These are phyloP conservation scores for Saccostrea echinata DNA, from an alignment of 1,140 invertebrate genomes.

Conservation along the genomic window DNA sequence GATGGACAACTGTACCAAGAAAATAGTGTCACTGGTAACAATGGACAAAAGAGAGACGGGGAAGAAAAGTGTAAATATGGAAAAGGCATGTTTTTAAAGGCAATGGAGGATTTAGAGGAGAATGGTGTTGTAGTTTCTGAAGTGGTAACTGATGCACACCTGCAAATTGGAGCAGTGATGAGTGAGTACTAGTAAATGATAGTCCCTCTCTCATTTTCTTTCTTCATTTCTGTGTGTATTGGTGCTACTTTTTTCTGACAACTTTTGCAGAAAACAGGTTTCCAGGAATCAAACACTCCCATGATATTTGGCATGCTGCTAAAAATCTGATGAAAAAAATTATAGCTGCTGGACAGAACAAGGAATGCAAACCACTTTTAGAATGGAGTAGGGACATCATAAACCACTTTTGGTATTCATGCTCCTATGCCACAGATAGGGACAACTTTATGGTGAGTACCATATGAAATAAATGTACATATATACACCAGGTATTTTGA, in stretches of 20 bases:
- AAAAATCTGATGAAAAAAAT: constrained; percentile 56
- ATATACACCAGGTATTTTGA: no score
- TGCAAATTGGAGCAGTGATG: constrained; percentile 40
- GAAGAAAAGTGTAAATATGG: constrained; percentile 34
- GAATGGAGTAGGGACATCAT: constrained; percentile 48
- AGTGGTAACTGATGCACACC: constrained; percentile 39
- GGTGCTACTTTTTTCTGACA: neutral
- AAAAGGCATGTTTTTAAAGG: constrained; percentile 47
- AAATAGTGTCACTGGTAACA: neutral
- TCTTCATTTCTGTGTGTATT: neutral
- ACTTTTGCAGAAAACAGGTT: constrained; percentile 46
- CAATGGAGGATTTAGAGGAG: neutral
- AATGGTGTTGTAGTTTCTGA: neutral
- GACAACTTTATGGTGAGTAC: constrained; percentile 7
- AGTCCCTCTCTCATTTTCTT: neutral
- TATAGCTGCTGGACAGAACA: constrained; percentile 26
- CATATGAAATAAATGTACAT: no score
- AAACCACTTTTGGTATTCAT: constrained; percentile 51
- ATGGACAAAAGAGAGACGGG: constrained; percentile 43
- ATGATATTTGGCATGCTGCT: constrained; percentile 61
- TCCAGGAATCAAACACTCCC: constrained; percentile 53
- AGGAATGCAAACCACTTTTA: constrained; percentile 21
- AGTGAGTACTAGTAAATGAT: neutral
- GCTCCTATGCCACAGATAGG: neutral
- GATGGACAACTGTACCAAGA: constrained; percentile 23